A percentile compares a stretch with the other conserved stretches of the same genome.
phyloP scores from a whole-genome alignment of 1,140 invertebrate species.

The Drosophila rufa region DNA sequence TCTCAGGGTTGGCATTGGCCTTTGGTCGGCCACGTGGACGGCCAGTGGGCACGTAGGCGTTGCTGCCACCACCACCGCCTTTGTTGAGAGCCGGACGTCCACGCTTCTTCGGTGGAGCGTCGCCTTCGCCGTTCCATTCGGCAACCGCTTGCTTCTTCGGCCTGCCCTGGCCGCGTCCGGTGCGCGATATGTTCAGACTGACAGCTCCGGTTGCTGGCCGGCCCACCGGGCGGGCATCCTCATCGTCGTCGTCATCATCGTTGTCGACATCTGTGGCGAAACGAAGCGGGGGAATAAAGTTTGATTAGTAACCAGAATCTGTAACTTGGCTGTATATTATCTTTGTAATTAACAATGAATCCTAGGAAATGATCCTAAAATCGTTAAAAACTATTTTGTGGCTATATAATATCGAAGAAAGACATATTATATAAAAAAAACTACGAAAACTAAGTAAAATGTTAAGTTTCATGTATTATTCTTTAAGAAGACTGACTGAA shows the following conservation, averaged over 20 bases:
- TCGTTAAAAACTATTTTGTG: too few species aligned
- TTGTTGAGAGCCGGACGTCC: conserved; percentile 53
- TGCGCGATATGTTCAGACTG: conserved; percentile 67
- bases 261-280: conserved; percentile 21
- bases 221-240: conserved; percentile 57
- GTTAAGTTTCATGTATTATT: too few species aligned
- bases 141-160: conserved; percentile 54
- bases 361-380: too few species aligned
- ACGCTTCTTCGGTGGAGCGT: conserved; percentile 55
- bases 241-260: conserved; percentile 51
- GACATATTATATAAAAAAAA: too few species aligned
- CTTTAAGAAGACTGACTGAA: too few species aligned
- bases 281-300: too few species aligned
- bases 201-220: conserved; percentile 66
- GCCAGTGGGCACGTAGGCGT: conserved; percentile 47
- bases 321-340: too few species aligned
- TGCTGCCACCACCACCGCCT: background rate
- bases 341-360: too few species aligned
- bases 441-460: too few species aligned
- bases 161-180: conserved; percentile 70
- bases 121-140: conserved; percentile 46
- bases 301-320: too few species aligned
- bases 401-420: too few species aligned
- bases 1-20: conserved; percentile 14
- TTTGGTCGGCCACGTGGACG: conserved; percentile 64